Percentiles rank a stretch among this genome's conserved stretches.
Evolutionary conservation across 2,797 vertebrate genomes (phyloP).

Genomic region (Podarcis siculus): DNA sequence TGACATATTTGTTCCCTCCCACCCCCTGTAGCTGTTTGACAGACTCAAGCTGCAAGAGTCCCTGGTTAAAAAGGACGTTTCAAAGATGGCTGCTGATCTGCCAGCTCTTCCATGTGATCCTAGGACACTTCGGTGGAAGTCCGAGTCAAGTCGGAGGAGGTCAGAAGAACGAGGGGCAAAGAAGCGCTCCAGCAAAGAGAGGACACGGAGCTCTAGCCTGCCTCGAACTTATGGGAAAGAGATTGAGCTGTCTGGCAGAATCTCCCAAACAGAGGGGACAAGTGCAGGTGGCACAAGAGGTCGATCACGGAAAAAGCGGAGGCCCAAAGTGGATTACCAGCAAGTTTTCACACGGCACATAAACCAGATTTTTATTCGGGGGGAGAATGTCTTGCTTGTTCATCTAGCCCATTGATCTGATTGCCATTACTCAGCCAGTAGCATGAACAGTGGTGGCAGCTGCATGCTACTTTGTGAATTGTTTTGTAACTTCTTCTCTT

Average conservation of each 20-base stretch:
- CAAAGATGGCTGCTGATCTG: slow-evolving; percentile 68
- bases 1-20: not conserved
- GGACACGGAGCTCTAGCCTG: slow-evolving; percentile 60
- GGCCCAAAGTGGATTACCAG: slow-evolving; percentile 85
- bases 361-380: slow-evolving; percentile 96
- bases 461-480: slow-evolving; percentile 56
- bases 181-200: slow-evolving; percentile 66
- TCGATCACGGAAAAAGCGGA: slow-evolving; percentile 72
- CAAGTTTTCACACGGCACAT: slow-evolving; percentile 92
- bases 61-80: slow-evolving; percentile 70
- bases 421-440: slow-evolving; percentile 62
- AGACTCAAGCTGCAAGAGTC: slow-evolving; percentile 89
- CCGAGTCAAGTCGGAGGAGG: slow-evolving; percentile 70
- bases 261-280: slow-evolving; percentile 69
- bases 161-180: slow-evolving; percentile 69
- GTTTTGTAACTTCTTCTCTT: slow-evolving; percentile 43
- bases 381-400: slow-evolving; percentile 93
- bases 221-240: slow-evolving; percentile 70
- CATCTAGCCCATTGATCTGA: slow-evolving; percentile 86
- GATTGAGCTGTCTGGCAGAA: slow-evolving; percentile 71
- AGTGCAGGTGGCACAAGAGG: slow-evolving; percentile 58
- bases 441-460: slow-evolving; percentile 69
- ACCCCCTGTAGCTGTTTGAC: slow-evolving; percentile 87
- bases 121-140: slow-evolving; percentile 68
- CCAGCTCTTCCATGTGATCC: slow-evolving; percentile 73